These are phyloP conservation scores for Tipula lateralis DNA, from an alignment of 2,888 invertebrate genomes.

Conservation along the genomic window DNA sequence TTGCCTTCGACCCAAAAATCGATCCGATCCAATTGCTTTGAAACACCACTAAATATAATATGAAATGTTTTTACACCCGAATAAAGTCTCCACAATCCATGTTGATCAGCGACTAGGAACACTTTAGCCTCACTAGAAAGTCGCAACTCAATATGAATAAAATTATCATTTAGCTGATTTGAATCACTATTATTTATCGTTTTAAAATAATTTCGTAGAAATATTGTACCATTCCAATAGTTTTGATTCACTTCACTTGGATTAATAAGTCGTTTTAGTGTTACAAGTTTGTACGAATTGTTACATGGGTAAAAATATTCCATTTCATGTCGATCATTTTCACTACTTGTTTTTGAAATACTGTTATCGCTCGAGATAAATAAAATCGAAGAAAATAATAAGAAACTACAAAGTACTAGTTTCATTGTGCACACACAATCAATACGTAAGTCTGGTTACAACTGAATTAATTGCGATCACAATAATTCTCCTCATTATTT, in stretches of 20 bases:
- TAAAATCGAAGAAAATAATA: background rate
- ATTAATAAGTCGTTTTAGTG: background rate
- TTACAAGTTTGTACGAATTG: background rate
- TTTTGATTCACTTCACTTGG: background rate
- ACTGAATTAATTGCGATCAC: background rate
- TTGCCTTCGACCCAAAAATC: constrained; percentile 32
- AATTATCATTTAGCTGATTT: background rate
- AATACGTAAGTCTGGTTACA: background rate
- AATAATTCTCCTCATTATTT: background rate
- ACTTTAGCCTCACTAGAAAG: background rate
- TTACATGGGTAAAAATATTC: background rate
- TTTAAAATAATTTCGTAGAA: constrained; percentile 4
- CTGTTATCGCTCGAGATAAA: background rate
- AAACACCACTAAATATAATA: background rate
- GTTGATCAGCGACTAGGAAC: background rate
- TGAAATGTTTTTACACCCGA: background rate
- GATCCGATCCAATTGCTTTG: background rate
- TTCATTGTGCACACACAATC: background rate
- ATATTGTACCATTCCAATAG: background rate
- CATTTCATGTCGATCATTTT: background rate
- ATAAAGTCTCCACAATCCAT: background rate
- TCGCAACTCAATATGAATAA: background rate
- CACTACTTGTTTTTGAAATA: background rate
- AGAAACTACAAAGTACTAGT: background rate
- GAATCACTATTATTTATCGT: background rate